Base-by-base conservation (phyloP, 2,797 vertebrate genomes). In the Brachymystax lenok region DNA sequence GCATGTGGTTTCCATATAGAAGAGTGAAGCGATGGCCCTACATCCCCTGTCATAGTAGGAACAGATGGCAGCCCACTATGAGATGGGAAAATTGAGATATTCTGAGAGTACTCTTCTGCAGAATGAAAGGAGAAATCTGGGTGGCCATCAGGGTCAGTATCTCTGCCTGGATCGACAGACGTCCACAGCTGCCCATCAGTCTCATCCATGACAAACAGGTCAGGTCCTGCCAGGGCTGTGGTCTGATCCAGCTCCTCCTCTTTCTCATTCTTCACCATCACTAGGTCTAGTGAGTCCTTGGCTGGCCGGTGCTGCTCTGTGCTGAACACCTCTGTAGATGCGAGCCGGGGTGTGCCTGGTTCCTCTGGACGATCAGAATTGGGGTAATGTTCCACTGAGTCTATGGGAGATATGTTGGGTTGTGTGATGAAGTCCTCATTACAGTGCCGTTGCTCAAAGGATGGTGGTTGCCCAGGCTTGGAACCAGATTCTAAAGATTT, bases 181-280 rank as follows among this genome's bases (percentile, higher is more conserved):
- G 76, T 5, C 89, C 89, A 90, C 81, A 77, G 79, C 46, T 33
- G 81, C 0, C 51, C 56, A 1, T 80, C 84, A 0, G 21, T 0
- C 21, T 79, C 78, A 54, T 83, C 82, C 0, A 71, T 3, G 27
- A 21, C 77, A 33, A 86, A 85, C n/a, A 13, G 59, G 3, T 35
- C 76, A 0, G 88, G 40, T 21, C 61, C 71, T 0, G 79, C 70
- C 1, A 75, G 78, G 10, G 72, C 78, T 0, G 68, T 52, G 46
- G 68, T 83, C 77, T 79, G 80, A 0, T 82, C 68, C 0, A 74
- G 61, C 78, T 82, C 84, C 1, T 79, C 79, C 24, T 77, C 79
- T 40, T 77, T 71, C 83, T 91, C 89, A 0, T 63, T 76, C 77
- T 93, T 93, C 59, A 92, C 85, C 0, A 69, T 0, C 0, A 87